A percentile compares a stretch with the other conserved stretches of the same genome.
Evolutionary conservation across 2,797 vertebrate genomes (phyloP).

Genomic region (Macropus fuliginosus): DNA sequence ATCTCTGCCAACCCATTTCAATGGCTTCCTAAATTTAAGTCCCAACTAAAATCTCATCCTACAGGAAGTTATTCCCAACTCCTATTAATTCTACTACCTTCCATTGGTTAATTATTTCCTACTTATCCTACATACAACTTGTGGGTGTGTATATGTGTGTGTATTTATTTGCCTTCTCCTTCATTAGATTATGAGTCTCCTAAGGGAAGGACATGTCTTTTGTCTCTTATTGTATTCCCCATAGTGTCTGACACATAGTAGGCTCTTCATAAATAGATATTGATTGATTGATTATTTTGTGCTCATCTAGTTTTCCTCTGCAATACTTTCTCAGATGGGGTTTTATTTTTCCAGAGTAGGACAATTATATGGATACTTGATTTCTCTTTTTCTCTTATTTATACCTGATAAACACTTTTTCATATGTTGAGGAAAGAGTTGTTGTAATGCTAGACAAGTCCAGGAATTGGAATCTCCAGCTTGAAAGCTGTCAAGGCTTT

Average conservation of each 20-base stretch:
- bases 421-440: neutral
- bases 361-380: neutral
- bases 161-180: neutral
- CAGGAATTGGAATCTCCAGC: neutral
- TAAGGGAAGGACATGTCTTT: neutral
- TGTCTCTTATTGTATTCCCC: neutral
- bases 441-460: neutral
- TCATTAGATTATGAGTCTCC: neutral
- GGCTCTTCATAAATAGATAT: neutral
- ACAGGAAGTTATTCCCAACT: neutral
- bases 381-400: neutral
- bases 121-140: neutral
- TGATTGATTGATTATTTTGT: neutral
- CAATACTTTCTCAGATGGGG: neutral
- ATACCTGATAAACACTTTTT: neutral
- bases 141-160: neutral
- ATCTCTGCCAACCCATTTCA: neutral
- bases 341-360: neutral
- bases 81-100: neutral
- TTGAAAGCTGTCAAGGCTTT: neutral
- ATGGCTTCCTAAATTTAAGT: neutral
- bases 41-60: neutral
- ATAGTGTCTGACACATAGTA: neutral
- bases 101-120: neutral
- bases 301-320: neutral